phyloP scores from a whole-genome alignment of 2,797 vertebrate genomes.

The Thunnus albacares region DNA sequence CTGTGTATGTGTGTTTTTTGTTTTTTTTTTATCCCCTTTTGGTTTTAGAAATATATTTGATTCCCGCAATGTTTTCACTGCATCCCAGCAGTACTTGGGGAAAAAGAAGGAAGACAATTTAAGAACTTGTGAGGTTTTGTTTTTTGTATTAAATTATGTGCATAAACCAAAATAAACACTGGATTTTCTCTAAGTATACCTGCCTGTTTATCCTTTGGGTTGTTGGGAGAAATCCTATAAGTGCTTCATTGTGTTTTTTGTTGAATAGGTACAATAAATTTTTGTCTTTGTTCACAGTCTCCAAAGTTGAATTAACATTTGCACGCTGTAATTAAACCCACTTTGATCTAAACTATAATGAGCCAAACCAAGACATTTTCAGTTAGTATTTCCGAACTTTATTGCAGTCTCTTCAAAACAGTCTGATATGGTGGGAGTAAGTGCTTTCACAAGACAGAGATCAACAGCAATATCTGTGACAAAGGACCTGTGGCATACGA shows the following conservation, averaged over 20 bases:
- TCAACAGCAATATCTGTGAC: slow-evolving; percentile 37
- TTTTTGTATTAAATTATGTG: slow-evolving; percentile 51
- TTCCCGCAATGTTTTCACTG: slow-evolving; percentile 44
- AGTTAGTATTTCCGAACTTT: slow-evolving; percentile 63
- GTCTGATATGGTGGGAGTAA: slow-evolving; percentile 60
- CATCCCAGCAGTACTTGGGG: slow-evolving; percentile 6
- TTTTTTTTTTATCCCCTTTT: background rate
- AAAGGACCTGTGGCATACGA: slow-evolving; percentile 41
- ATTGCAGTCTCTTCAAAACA: slow-evolving; percentile 71
- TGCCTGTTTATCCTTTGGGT: slow-evolving; percentile 22
- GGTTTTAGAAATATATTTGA: slow-evolving; percentile 38
- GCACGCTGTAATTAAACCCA: slow-evolving; percentile 33
- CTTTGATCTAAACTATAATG: slow-evolving; percentile 8
- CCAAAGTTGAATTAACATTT: slow-evolving; percentile 15
- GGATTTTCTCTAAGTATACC: slow-evolving; percentile 65
- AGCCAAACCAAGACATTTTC: slow-evolving; percentile 55
- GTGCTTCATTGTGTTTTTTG: slow-evolving; percentile 13
- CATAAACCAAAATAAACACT: slow-evolving; percentile 80
- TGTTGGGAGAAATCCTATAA: slow-evolving; percentile 10
- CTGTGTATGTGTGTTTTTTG: slow-evolving; percentile 27
- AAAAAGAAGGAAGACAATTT: slow-evolving; percentile 34
- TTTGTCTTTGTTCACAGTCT: background rate
- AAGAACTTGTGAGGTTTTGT: slow-evolving; percentile 22
- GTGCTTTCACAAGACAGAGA: slow-evolving; percentile 61
- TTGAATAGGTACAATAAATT: slow-evolving; percentile 19